A percentile compares a stretch with the other conserved stretches of the same genome.
These are phyloP conservation scores for Erethizon dorsatum DNA, from an alignment of 2,797 vertebrate species.

Conservation along the genomic window DNA sequence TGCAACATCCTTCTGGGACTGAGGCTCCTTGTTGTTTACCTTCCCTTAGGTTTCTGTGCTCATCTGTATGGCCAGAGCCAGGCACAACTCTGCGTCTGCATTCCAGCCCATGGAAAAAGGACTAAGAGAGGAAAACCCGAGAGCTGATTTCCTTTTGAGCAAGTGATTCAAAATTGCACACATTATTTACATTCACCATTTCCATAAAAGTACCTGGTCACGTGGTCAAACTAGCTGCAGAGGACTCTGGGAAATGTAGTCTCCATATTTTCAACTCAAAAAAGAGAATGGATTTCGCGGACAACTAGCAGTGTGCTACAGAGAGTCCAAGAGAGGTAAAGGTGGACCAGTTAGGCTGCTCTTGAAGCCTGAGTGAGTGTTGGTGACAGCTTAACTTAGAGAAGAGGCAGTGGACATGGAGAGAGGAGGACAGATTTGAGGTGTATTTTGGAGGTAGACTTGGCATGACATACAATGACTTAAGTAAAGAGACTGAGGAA, in stretches of 20 bases:
- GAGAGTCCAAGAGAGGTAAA: neutral
- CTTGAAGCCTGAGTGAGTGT: neutral
- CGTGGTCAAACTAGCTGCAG: neutral
- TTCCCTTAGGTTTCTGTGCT: neutral
- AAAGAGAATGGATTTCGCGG: neutral
- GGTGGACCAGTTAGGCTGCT: neutral
- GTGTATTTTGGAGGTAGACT: slow-evolving; percentile 9
- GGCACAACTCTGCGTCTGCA: neutral
- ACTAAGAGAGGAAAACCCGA: neutral
- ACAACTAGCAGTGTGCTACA: neutral
- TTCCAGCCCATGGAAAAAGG: neutral
- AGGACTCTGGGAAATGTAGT: slow-evolving; percentile 13
- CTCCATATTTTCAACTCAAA: neutral
- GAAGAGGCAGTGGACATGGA: neutral
- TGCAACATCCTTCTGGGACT: neutral
- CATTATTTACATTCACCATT: slow-evolving; percentile 41
- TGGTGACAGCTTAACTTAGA: neutral
- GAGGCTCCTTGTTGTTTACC: neutral
- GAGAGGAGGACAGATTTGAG: neutral
- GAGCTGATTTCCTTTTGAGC: slow-evolving; percentile 51
- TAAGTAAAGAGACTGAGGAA: neutral
- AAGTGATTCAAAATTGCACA: neutral
- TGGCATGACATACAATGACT: neutral
- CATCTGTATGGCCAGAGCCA: neutral
- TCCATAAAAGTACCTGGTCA: neutral